These are phyloP conservation scores for Glyptemys insculpta DNA, from an alignment of 2,797 vertebrate genomes.

Conservation along the genomic window DNA sequence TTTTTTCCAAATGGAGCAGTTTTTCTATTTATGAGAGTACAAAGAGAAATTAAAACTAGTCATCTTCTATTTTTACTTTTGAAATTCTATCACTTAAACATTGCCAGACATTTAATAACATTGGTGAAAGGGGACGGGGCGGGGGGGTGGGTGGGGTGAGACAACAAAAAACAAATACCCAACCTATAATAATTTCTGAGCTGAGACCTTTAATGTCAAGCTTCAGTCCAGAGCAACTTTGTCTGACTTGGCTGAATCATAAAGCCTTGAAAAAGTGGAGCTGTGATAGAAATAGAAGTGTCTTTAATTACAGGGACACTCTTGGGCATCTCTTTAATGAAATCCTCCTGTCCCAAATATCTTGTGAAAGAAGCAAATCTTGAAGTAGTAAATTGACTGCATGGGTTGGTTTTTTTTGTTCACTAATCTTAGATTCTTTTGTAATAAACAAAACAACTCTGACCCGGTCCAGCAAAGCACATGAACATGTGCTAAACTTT, in stretches of 20 bases:
- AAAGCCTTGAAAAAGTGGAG: background rate
- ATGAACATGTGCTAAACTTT: constrained; percentile 19
- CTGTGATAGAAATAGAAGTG: background rate
- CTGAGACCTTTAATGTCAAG: background rate
- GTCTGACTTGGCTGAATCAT: background rate
- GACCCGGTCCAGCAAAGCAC: background rate
- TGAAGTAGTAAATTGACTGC: background rate
- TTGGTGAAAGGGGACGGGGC: background rate
- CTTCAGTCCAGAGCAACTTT: background rate
- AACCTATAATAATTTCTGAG: background rate
- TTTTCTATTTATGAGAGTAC: accelerated
- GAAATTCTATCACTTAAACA: background rate
- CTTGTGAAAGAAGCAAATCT: background rate
- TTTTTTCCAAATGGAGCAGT: background rate
- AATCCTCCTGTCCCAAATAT: background rate
- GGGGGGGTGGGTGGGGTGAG: accelerated
- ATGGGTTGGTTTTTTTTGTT: background rate
- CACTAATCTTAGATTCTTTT: constrained; percentile 4
- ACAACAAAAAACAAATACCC: background rate
- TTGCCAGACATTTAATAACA: background rate
- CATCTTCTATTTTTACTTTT: background rate
- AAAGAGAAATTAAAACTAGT: background rate
- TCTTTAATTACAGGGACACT: background rate
- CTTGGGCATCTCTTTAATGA: background rate
- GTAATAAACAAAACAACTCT: background rate